phyloP scores from a whole-genome alignment of 2,113 vertebrate species.

The Crotalus tigris region DNA sequence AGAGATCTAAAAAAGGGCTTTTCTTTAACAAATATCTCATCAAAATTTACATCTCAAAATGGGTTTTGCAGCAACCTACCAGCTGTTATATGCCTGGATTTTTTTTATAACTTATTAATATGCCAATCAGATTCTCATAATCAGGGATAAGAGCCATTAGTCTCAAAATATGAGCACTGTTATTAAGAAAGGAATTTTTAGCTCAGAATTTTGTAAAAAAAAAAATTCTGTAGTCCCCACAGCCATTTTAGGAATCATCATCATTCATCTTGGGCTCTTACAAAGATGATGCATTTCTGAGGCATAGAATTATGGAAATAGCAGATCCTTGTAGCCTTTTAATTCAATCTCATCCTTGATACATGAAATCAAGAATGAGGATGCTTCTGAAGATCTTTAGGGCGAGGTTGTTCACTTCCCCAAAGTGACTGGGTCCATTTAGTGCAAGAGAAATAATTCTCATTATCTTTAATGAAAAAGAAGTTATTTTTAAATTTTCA shows the following conservation, averaged over 20 bases:
- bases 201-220: conserved; percentile 28
- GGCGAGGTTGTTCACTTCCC: neutral
- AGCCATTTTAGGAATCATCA: neutral
- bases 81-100: conserved; percentile 65
- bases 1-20: conserved; percentile 46
- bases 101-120: conserved; percentile 68
- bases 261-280: neutral
- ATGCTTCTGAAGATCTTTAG: neutral
- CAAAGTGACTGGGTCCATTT: neutral
- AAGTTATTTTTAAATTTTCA: neutral
- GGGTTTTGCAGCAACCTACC: conserved; percentile 66
- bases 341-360: neutral
- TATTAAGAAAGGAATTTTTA: conserved; percentile 27
- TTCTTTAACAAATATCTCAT: conserved; percentile 70
- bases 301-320: neutral
- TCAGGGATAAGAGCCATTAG: conserved; percentile 66
- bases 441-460: neutral
- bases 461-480: neutral
- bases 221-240: conserved; percentile 28
- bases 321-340: neutral
- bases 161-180: conserved; percentile 59
- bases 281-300: neutral
- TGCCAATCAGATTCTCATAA: conserved; percentile 70
- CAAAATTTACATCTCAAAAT: conserved; percentile 66
- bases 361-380: neutral